Evolutionary conservation across 2,113 vertebrate species (phyloP).

Genomic region (Calcarius ornatus): DNA sequence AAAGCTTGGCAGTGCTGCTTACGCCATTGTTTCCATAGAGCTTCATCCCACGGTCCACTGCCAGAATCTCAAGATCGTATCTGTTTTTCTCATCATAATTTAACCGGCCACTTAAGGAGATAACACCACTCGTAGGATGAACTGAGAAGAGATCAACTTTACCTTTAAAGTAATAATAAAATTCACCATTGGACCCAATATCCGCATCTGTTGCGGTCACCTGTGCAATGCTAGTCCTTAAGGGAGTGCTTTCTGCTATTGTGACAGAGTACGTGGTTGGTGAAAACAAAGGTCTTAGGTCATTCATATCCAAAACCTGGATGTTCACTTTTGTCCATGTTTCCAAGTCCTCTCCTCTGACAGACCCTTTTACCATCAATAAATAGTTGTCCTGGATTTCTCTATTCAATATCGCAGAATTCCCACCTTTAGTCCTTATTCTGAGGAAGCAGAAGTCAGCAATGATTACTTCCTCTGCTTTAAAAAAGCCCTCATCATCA

Average conservation of each 20-base stretch:
- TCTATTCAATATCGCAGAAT: constrained; percentile 94
- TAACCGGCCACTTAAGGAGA: constrained; percentile 90
- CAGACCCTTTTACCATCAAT: constrained; percentile 90
- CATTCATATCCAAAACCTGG: constrained; percentile 97
- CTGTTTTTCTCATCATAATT: constrained; percentile 86
- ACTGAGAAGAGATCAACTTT: constrained; percentile 93
- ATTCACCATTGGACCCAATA: constrained; percentile 96
- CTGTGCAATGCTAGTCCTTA: constrained; percentile 96
- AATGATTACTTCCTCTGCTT: constrained; percentile 92
- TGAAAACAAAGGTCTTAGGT: constrained; percentile 96
- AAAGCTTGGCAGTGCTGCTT: constrained; percentile 96
- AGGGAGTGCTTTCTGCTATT: constrained; percentile 90
- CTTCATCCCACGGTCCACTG: constrained; percentile 97
- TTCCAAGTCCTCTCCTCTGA: constrained; percentile 91
- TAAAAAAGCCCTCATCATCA: constrained; percentile 96
- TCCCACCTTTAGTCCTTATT: constrained; percentile 97
- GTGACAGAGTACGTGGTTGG: constrained; percentile 97
- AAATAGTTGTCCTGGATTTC: constrained; percentile 97
- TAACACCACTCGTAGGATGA: constrained; percentile 93
- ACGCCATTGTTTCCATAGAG: constrained; percentile 97
- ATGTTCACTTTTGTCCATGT: constrained; percentile 95
- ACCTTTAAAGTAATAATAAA: constrained; percentile 98
- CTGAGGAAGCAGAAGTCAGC: constrained; percentile 97
- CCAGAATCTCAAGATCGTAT: constrained; percentile 92
- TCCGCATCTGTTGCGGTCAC: constrained; percentile 98